Evolutionary conservation across 2,113 vertebrate species (phyloP).

Genomic region (Vanacampus margaritifer): DNA sequence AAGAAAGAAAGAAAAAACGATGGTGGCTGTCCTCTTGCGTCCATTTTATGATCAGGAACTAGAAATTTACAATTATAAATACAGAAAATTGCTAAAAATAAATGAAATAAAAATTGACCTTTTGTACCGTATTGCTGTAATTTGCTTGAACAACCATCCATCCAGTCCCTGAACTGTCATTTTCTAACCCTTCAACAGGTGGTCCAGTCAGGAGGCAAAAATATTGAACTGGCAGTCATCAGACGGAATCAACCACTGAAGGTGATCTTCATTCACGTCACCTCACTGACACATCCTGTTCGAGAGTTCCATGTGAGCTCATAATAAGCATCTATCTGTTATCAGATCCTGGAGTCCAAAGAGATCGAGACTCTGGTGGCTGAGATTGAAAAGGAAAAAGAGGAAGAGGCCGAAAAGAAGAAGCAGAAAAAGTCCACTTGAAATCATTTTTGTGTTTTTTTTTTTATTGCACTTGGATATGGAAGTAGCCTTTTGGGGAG

Average conservation of each 20-base stretch:
- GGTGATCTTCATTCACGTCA: constrained; percentile 35
- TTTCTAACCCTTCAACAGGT: too few relatives aligned
- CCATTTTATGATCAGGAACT: too few relatives aligned
- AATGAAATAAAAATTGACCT: too few relatives aligned
- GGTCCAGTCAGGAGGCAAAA: constrained; percentile 82
- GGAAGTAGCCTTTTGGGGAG: constrained; percentile 10
- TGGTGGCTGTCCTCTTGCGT: too few relatives aligned
- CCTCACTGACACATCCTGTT: neutral
- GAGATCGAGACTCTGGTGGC: constrained; percentile 76
- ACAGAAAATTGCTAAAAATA: too few relatives aligned
- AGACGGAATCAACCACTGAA: constrained; percentile 79
- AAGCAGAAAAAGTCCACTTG: constrained; percentile 77
- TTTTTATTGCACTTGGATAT: constrained; percentile 50
- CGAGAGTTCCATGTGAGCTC: neutral
- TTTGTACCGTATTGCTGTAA: too few relatives aligned
- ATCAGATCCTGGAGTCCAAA: constrained; percentile 77
- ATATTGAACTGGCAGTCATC: constrained; percentile 76
- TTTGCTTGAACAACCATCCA: too few relatives aligned
- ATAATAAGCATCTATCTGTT: constrained; percentile 15
- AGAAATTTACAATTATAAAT: too few relatives aligned
- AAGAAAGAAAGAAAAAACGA: too few relatives aligned
- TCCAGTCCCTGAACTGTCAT: too few relatives aligned
- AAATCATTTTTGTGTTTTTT: constrained; percentile 27
- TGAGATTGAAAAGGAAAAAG: constrained; percentile 78
- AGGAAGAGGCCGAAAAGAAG: constrained; percentile 79